Evolutionary conservation across 2,888 invertebrate species (phyloP), one percentile per base, ranked within the genome.

Genomic region (Drosophila glabriapex): DNA sequence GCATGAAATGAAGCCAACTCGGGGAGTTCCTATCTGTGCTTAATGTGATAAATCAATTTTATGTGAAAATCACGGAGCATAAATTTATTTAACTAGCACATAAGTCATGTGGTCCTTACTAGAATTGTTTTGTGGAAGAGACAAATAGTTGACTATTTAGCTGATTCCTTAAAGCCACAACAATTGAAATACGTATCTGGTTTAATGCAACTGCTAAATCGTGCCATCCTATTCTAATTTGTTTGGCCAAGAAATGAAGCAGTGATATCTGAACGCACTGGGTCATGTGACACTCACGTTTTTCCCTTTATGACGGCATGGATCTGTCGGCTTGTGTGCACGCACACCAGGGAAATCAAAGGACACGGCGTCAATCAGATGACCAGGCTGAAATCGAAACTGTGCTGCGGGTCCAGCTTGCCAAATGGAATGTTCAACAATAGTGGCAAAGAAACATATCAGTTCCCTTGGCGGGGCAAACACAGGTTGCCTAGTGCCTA

Each of bases 21-120:
- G 65, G 50, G 39, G 33, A 60, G 52, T 64, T 52, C 12, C 63
- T 37, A 60, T 64, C 67, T 82, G 83, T 88, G 88, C 85, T 86
- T 90, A 89, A 90, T 90, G 84, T 88, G 88, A 91, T 90, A 90
- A 90, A 90, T 91, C 91, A 91, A 88, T 87, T 90, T 90, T 91
- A 91, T 90, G 90, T 81, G 90, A 88, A 90, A 91, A 90, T 90
- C 90, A 91, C 90, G 80, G 83, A 80, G 85, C 85, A 91, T 90
- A 91, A 90, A 90, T 91, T 90, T 86, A 78, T 88, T 88, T 91
- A 91, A 91, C 88, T 88, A 90, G 81, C 90, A 73, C 77, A 91
- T 90, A 90, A 80, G 73, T 85, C 90, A 90, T 83, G 88, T 67
- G 68, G 77, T 68, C 80, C 76, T 61, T 65, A 50, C 61, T 54